A percentile compares a stretch with the other conserved stretches of the same genome.
Conservation (phyloP, 1,140 invertebrate species). For the Thrips palmi region DNA sequence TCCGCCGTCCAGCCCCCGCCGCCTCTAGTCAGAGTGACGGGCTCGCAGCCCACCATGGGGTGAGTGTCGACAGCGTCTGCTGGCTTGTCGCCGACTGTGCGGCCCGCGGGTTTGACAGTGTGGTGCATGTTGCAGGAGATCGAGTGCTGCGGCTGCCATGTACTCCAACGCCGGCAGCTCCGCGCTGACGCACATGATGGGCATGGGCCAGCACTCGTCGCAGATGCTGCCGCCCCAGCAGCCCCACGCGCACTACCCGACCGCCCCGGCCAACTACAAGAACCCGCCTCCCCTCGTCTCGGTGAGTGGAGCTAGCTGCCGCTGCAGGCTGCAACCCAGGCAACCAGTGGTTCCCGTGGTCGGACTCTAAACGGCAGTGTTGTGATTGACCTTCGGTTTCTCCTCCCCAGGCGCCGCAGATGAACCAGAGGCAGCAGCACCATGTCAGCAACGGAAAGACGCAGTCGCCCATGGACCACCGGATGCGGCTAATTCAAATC, state of each 20-base stretch:
- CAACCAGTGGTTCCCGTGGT: too few species aligned
- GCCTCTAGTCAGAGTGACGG: slow-evolving; percentile 31
- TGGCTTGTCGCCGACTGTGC: background rate
- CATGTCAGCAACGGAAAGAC: too few species aligned
- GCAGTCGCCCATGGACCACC: slow-evolving; percentile 8
- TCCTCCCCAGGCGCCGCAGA: too few species aligned
- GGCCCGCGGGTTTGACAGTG: slow-evolving; percentile 8
- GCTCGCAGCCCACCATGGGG: slow-evolving; percentile 27
- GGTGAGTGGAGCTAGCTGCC: slow-evolving; percentile 19
- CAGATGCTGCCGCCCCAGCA: slow-evolving; percentile 23
- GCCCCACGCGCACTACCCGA: slow-evolving; percentile 22
- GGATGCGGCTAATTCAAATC: slow-evolving; percentile 33
- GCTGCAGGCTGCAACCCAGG: slow-evolving; percentile 5
- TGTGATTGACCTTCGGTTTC: slow-evolving; percentile 20
- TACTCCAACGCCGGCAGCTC: too few species aligned
- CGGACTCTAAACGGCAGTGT: too few species aligned
- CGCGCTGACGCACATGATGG: slow-evolving; percentile 8
- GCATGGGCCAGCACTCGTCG: background rate
- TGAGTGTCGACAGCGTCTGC: slow-evolving; percentile 17
- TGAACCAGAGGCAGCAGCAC: slow-evolving; percentile 15
- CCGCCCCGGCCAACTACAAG: slow-evolving; percentile 21
- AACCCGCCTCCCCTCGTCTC: slow-evolving; percentile 35
- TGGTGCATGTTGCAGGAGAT: too few species aligned
- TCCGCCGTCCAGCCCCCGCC: too few species aligned
- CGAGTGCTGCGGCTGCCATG: too few species aligned